Conservation (phyloP, 1,140 invertebrate species). For the Neuroterus valhalla region DNA sequence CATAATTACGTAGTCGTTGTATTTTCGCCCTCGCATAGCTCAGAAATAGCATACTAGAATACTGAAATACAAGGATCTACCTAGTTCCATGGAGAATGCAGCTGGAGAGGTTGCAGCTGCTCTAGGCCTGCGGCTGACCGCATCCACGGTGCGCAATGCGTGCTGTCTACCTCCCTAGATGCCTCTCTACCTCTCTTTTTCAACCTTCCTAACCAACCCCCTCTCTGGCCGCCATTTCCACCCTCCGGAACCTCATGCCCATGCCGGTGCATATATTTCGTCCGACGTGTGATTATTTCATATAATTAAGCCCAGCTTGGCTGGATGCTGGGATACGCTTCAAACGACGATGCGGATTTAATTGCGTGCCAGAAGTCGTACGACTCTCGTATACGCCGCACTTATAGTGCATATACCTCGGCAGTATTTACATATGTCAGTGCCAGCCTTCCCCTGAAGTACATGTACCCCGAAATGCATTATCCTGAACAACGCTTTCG, state of each 20-base stretch:
- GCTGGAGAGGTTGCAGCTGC: neutral
- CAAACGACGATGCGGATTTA: conserved; percentile 31
- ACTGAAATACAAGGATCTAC: no score
- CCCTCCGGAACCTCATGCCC: conserved; percentile 8
- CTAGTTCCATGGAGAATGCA: no score
- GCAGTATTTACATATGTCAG: conserved; percentile 24
- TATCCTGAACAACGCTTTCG: conserved; percentile 18
- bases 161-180: conserved; percentile 2
- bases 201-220: neutral
- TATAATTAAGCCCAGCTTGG: conserved; percentile 41
- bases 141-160: conserved; percentile 27
- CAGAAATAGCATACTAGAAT: neutral
- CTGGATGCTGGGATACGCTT: conserved; percentile 26
- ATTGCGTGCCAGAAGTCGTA: conserved; percentile 26
- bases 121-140: conserved; percentile 9
- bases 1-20: conserved; percentile 9
- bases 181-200: conserved; percentile 23
- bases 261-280: conserved; percentile 17
- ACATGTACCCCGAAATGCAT: conserved; percentile 16
- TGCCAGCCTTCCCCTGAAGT: conserved; percentile 24
- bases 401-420: conserved; percentile 14
- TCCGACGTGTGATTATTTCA: conserved; percentile 40
- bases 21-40: neutral
- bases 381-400: conserved; percentile 15
- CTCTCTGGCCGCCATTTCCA: conserved; percentile 2